Percentiles rank a stretch among this genome's conserved stretches.
phyloP scores from a whole-genome alignment of 2,113 vertebrate species.

The Camelus bactrianus region DNA sequence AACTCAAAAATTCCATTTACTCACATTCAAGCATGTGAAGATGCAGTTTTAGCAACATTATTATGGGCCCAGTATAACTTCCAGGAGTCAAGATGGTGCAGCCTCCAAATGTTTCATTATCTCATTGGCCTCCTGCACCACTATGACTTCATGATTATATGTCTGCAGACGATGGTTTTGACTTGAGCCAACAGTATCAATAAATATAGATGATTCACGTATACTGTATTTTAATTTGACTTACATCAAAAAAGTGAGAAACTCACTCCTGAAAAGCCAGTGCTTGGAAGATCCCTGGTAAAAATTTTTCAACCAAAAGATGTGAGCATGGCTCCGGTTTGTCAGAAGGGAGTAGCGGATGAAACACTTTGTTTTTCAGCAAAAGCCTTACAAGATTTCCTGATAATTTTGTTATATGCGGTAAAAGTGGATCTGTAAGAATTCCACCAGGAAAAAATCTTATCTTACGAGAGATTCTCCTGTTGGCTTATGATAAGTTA shows the following conservation, averaged over 20 bases:
- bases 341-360: background rate
- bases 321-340: background rate
- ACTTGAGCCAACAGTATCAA: constrained; percentile 9
- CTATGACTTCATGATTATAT: background rate
- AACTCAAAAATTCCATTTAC: background rate
- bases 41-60: background rate
- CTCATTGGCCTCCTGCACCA: background rate
- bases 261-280: background rate
- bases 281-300: background rate
- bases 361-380: background rate
- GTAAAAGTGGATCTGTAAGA: background rate
- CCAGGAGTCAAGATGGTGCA: background rate
- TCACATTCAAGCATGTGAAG: background rate
- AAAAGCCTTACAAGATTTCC: background rate
- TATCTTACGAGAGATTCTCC: background rate
- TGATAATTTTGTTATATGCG: accelerated
- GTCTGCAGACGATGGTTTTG: constrained; percentile 49
- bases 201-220: background rate
- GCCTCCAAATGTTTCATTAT: background rate
- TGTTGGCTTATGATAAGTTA: background rate
- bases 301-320: background rate
- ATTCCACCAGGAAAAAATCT: background rate
- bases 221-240: background rate
- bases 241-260: background rate
- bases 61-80: background rate